Evolutionary conservation across 2,888 invertebrate genomes (phyloP), one percentile per base, ranked within the genome.

Genomic region (Digitonthophagus gazella): DNA sequence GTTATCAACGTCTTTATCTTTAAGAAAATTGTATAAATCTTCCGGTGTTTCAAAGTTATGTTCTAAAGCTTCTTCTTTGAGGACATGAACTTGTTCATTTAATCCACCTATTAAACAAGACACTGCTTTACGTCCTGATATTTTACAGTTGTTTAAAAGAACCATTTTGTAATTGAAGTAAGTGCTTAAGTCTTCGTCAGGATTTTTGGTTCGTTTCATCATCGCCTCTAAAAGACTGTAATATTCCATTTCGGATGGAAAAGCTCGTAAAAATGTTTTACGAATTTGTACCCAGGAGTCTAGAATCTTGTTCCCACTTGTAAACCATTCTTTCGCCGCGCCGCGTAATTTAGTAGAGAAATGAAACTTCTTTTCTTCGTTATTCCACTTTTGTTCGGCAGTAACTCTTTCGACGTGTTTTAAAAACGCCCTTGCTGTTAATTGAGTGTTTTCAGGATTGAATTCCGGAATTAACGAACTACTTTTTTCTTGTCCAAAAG

Each of bases 81-180:
- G n/a, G 8, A 58, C 58, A 14, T 11, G 5, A 11, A 66, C 44
- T 5, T 19, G 19, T 28, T 71, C 67, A 16, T 61, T 58, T n/a
- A 77, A 61, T n/a, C 77, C 77, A 19, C 73, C 74, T 66, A 77
- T 76, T 20, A 77, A 68, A 61, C 76, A 77, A n/a, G 77, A 77
- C 18, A 77, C 76, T 14, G 77, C 76, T 61, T 73, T 74, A 18
- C 73, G 66, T 15, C 76, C 76, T 5, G 68, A 67, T 16, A 76
- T 75, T 11, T 72, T 74, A 54, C 75, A 74, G 4, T 72, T 71
- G 58, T 74, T 73, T 64, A 76, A 69, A 11, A 76, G 70, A 58
- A 73, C 74, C 8, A 74, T 74, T 68, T 77, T 77, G 55, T 74
- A 74, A 18, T 75, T 75, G 66, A 77, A 76, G 54, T 77, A 77